Percentiles rank a stretch among this genome's conserved stretches.
Conservation (phyloP, 2,888 invertebrate species). For the Uloborus plumipes region DNA sequence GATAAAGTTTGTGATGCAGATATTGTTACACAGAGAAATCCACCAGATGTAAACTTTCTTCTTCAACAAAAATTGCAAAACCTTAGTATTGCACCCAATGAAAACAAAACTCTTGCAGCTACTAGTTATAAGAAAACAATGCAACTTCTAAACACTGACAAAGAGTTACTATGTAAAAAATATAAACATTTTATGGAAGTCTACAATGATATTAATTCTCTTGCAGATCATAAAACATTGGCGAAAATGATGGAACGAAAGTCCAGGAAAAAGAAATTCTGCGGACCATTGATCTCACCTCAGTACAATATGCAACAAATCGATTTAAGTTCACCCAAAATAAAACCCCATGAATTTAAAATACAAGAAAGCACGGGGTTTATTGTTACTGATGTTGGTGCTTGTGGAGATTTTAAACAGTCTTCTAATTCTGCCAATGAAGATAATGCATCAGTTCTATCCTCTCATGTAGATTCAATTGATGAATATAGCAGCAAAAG, state of each 20-base stretch:
- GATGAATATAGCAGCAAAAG: too few species aligned
- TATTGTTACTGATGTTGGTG: background rate
- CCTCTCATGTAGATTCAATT: background rate
- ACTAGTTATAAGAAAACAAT: conserved; percentile 29
- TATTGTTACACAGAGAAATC: too few species aligned
- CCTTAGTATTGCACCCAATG: conserved; percentile 5
- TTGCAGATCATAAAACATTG: conserved; percentile 5
- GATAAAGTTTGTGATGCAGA: too few species aligned
- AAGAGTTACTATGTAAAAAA: background rate
- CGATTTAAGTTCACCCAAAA: too few species aligned
- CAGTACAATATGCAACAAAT: too few species aligned
- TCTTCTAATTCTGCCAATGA: background rate
- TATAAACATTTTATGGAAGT: conserved; percentile 13
- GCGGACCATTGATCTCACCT: background rate
- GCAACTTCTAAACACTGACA: conserved; percentile 27
- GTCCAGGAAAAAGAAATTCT: conserved; percentile 15
- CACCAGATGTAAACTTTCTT: background rate
- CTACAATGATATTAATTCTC: conserved; percentile 7
- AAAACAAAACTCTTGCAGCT: conserved; percentile 1
- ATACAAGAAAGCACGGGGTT: background rate
- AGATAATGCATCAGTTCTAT: background rate
- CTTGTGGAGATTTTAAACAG: background rate
- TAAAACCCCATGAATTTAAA: too few species aligned
- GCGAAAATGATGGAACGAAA: conserved; percentile 12
- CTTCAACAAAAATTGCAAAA: conserved; percentile 25